Percentiles rank a stretch among this genome's conserved stretches.
phyloP scores from a whole-genome alignment of 2,888 invertebrate species.

The Euphydryas editha region DNA sequence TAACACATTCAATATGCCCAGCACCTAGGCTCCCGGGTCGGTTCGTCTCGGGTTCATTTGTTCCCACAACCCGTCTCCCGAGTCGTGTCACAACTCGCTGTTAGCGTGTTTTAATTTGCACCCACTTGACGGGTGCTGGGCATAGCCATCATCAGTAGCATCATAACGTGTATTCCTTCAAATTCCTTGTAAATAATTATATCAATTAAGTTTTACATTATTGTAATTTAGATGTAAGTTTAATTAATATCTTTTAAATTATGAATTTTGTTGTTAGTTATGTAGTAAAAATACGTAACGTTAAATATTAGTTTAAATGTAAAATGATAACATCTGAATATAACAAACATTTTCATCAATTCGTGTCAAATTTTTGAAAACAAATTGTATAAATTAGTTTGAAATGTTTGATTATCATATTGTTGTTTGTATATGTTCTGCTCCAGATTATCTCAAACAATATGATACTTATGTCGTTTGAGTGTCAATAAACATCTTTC shows the following conservation, averaged over 20 bases:
- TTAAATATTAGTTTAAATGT: neutral
- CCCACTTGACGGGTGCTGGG: too few species aligned
- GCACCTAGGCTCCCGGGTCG: too few species aligned
- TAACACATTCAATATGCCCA: too few species aligned
- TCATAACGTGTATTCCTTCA: neutral
- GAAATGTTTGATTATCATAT: neutral
- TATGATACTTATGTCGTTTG: too few species aligned
- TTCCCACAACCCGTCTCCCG: too few species aligned
- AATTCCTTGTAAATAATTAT: neutral
- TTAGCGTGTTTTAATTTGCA: too few species aligned
- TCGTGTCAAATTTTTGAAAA: neutral
- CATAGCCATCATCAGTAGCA: too few species aligned
- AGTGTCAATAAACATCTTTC: constrained; percentile 1
- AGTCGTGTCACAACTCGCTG: too few species aligned
- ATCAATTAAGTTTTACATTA: neutral
- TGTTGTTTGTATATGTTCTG: neutral
- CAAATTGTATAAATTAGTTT: neutral
- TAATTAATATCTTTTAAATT: neutral
- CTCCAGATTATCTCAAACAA: neutral
- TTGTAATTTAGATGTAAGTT: neutral
- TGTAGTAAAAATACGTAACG: neutral
- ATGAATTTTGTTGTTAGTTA: constrained; percentile 1
- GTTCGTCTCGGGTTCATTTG: too few species aligned
- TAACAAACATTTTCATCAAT: neutral
- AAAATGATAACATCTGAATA: neutral